Percentiles rank a stretch among this genome's conserved stretches.
phyloP scores from a whole-genome alignment of 2,113 vertebrate species.

The Nettapus auritus region DNA sequence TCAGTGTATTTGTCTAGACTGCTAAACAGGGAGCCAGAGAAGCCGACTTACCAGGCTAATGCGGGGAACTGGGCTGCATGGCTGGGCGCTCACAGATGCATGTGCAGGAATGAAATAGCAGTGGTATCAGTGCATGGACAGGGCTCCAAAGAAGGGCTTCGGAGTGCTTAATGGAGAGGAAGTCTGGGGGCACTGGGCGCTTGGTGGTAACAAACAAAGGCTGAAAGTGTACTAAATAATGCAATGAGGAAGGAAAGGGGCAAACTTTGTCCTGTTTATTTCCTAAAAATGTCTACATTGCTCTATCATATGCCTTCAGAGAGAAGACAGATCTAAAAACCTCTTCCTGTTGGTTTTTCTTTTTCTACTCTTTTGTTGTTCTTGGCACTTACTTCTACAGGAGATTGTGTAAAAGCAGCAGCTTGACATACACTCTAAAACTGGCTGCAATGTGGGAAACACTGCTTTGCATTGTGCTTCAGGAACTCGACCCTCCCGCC shows the following conservation, averaged over 20 bases:
- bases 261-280: neutral
- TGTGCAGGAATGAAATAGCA: rapidly evolving
- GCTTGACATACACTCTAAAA: neutral
- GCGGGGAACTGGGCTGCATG: neutral
- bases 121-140: too few relatives aligned
- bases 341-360: neutral
- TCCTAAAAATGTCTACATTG: neutral
- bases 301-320: neutral
- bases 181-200: too few relatives aligned
- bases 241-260: neutral
- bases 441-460: neutral
- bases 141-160: neutral
- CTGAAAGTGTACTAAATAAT: neutral
- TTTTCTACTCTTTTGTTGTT: neutral
- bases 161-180: neutral
- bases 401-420: neutral
- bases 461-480: neutral
- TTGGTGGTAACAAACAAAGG: neutral
- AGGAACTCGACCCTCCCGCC: neutral
- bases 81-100: neutral
- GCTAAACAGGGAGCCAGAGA: neutral
- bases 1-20: neutral
- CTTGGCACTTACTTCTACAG: neutral
- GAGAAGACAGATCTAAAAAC: neutral
- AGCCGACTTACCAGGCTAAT: neutral